Evolutionary conservation across 2,888 invertebrate genomes (phyloP), one percentile per base, ranked within the genome.

Genomic region (Nomada lathburiana): DNA sequence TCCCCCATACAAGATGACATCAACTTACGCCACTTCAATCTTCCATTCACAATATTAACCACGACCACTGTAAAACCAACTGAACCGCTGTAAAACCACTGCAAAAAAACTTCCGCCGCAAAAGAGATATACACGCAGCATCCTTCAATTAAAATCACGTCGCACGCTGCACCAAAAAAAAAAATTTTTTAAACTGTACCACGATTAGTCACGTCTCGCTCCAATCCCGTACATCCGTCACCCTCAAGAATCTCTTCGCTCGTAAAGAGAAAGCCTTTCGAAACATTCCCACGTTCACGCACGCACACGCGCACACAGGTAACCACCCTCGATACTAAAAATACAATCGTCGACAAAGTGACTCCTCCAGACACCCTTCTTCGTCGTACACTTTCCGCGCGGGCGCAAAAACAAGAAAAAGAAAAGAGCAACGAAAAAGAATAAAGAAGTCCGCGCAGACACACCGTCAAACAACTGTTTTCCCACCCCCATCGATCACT

Each of bases 401-500:
- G 26, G 1, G 26, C 26, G 26, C 1, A 26, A 26, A 26, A 26
- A 26, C 1, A 26, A 26, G 2, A 0, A 47, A 42, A 47, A 64
- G 64, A 59, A 18, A 47, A 71, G 23, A n/a, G 57, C 16, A 29
- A 59, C 5, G 16, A 29, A 29, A 44, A 13, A 29, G 20, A 29
- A 10, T 23, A 18, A 0, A 1, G 0, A 55, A 4, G 9, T 18
- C 18, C 26, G 9, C 26, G 74, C 36, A 36, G 36, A 36, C 36
- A 71, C 74, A 63, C 77, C 65, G 69, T 44, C 60, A 50, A 67
- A 76, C 68, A 77, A 80, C 69, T 65, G 78, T 86, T 86, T 82
- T 73, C 75, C 57, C 65, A 55, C 57, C 78, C 10, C 68, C 73
- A 70, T 88, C 88, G 77, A 84, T 88, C 86, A 84, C 71, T 78